phyloP scores from a whole-genome alignment of 2,888 invertebrate species.

The Rhingia campestris region DNA sequence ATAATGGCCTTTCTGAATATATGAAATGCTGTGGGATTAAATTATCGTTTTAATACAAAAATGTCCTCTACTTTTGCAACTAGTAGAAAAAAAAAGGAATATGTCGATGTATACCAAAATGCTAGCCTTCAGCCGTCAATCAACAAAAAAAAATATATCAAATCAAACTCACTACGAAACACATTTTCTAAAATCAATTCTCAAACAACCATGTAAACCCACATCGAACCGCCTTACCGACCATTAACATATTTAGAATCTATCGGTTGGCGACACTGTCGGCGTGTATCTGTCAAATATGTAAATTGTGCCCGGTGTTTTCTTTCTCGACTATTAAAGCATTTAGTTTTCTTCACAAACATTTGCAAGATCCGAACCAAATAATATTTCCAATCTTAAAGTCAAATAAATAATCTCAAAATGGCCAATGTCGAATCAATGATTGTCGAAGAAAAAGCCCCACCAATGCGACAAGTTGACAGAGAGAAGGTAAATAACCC shows the following conservation, averaged over 20 bases:
- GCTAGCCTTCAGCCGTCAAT: too few species aligned
- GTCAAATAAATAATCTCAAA: conserved; percentile 7
- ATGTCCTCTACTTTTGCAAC: too few species aligned
- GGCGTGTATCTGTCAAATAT: conserved; percentile 31
- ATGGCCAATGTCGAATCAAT: conserved; percentile 88
- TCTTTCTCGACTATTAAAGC: neutral
- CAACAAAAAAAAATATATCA: too few species aligned
- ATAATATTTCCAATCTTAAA: neutral
- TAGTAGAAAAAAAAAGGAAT: too few species aligned
- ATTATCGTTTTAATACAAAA: too few species aligned
- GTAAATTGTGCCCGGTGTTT: conserved; percentile 25
- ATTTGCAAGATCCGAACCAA: neutral
- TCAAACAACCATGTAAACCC: conserved; percentile 2
- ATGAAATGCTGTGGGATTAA: too few species aligned
- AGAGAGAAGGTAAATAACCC: conserved; percentile 89
- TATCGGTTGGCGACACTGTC: conserved; percentile 21
- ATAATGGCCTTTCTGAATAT: too few species aligned
- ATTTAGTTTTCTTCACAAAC: neutral
- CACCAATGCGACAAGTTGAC: conserved; percentile 89
- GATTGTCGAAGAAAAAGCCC: conserved; percentile 91
- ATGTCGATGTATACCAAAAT: too few species aligned
- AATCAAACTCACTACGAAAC: too few species aligned
- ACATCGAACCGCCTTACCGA: conserved; percentile 2
- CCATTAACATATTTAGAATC: neutral
- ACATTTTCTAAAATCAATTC: too few species aligned